A percentile compares a stretch with the other conserved stretches of the same genome.
Evolutionary conservation across 2,888 invertebrate genomes (phyloP).

Genomic region (Diplolepis rosae): DNA sequence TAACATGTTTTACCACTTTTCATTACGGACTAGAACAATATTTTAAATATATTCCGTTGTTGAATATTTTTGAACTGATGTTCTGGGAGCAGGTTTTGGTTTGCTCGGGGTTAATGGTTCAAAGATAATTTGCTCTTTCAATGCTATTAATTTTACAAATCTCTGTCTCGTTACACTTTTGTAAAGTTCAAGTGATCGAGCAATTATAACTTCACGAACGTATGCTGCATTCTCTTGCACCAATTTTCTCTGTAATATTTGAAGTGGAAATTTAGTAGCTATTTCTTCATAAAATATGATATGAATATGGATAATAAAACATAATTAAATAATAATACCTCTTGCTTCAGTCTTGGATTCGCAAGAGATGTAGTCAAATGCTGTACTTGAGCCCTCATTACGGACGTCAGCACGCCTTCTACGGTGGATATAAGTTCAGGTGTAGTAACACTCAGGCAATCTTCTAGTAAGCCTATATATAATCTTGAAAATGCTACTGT

Average conservation of each 20-base stretch:
- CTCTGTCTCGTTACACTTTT: conserved; percentile 64
- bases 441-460: conserved; percentile 84
- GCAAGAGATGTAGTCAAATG: conserved; percentile 78
- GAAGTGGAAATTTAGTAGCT: conserved; percentile 17
- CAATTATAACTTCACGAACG: conserved; percentile 77
- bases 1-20: not conserved
- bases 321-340: conserved; percentile 70
- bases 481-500: conserved; percentile 87
- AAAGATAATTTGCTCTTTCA: conserved; percentile 77
- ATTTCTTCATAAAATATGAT: conserved; percentile 20
- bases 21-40: not conserved
- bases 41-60: conserved; percentile 78
- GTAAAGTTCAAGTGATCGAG: conserved; percentile 67
- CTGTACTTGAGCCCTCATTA: conserved; percentile 84
- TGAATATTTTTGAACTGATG: conserved; percentile 81
- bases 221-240: conserved; percentile 81
- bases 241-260: conserved; percentile 79
- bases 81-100: conserved; percentile 76
- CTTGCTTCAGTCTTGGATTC: conserved; percentile 75
- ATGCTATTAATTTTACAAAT: conserved; percentile 60
- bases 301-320: not conserved
- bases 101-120: conserved; percentile 76
- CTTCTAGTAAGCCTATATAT: conserved; percentile 83
- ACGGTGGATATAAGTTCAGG: conserved; percentile 84
- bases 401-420: conserved; percentile 82